Evolutionary conservation across 2,113 vertebrate genomes (phyloP).

Genomic region (Crypturellus undulatus): DNA sequence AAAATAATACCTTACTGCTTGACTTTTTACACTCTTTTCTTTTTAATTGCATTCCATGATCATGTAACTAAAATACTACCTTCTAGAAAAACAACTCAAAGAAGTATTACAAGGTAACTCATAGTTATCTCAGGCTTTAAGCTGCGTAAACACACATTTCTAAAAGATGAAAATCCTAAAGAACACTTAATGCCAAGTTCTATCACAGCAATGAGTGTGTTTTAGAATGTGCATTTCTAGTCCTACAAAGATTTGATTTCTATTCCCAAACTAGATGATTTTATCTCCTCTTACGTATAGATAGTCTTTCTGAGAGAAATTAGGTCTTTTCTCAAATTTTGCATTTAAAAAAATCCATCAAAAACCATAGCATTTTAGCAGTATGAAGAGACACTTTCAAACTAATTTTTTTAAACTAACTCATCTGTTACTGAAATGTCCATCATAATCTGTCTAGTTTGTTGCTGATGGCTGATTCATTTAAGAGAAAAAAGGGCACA

Average conservation of each 20-base stretch:
- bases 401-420: neutral
- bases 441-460: neutral
- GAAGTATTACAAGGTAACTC: neutral
- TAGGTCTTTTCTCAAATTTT: neutral
- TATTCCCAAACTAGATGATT: neutral
- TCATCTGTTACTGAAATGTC: neutral
- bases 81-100: neutral
- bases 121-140: neutral
- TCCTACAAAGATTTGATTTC: neutral
- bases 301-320: neutral
- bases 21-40: neutral
- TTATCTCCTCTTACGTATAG: neutral
- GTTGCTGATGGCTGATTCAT: neutral
- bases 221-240: accelerated
- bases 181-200: neutral
- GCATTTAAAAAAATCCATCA: neutral
- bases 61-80: neutral
- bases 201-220: accelerated
- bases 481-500: neutral
- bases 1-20: neutral
- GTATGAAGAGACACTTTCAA: neutral
- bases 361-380: neutral
- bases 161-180: neutral
- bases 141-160: neutral
- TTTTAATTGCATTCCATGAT: neutral